Base-by-base conservation (phyloP, 2,797 vertebrate species). In the Choloepus didactylus region DNA sequence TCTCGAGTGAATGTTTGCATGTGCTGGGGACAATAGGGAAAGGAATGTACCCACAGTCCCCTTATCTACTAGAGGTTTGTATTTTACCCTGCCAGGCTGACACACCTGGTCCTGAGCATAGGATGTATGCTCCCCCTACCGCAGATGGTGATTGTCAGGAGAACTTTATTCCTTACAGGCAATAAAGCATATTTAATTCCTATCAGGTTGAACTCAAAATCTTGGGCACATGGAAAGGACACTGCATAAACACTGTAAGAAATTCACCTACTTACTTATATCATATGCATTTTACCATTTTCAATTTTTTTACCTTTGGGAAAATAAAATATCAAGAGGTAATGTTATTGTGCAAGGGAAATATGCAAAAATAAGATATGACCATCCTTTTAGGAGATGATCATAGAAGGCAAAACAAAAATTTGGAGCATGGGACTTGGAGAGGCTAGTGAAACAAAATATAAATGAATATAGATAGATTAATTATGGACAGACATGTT, bases 151-250 rank as follows among this genome's bases (percentile, higher is more conserved):
- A 62, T 91, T 82, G 51, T 82, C 56, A 84, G 31, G 31, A 44
- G 72, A 93, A 75, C n/a, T 51, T 92, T 41, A 90, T 83, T 82
- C 25, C 35, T 96, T 64, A 66, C 14, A 83, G 27, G 79, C 88
- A 94, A 92, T 51, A 90, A 95, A 60, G 21, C 35, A 49, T 92
- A 79, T 72, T 96, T 92, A 94, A 94, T 84, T 87, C 18, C 54
- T 70, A 10, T 77, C 77, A 91, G 89, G 60, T 38, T 73, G 70
- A 94, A 72, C n/a, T 92, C 79, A 59, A 89, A 95, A 93, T 27
- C 12, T 54, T 1, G 0, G 60, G 11, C 75, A 83, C 44, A 31
- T 35, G 12, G 31, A 87, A 85, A 91, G 46, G 87, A 29, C 8
- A 73, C 0, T 27, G n/a, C 15, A 56, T 51, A 64, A 23, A 19